Conservation (phyloP, 2,888 invertebrate species). For the Mythimna impura region DNA sequence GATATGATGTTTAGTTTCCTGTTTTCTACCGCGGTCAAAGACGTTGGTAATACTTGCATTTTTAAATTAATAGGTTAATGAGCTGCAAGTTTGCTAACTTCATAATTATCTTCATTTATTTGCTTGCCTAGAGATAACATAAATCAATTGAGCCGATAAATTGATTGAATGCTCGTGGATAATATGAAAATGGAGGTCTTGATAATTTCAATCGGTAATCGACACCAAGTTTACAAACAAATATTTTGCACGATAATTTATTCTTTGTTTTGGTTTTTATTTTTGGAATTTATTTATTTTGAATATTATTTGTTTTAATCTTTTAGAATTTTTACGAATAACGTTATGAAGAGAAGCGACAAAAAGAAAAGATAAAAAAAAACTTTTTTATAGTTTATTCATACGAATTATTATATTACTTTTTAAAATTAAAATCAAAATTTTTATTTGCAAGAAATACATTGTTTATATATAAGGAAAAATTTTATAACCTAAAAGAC, state of each 20-base stretch:
- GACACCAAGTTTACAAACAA: slow-evolving; percentile 35
- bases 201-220: slow-evolving; percentile 23
- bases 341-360: not conserved
- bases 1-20: not conserved
- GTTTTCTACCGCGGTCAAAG: not conserved
- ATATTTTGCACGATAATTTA: slow-evolving; percentile 2
- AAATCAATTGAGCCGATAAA: slow-evolving; percentile 34
- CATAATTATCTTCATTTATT: slow-evolving; percentile 5
- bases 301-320: not conserved
- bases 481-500: too few species aligned
- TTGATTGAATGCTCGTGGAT: not conserved
- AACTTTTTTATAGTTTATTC: not conserved
- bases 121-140: slow-evolving; percentile 18
- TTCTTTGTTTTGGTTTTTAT: not conserved
- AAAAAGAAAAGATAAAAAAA: not conserved
- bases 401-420: too few species aligned
- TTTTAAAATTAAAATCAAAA: too few species aligned
- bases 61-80: slow-evolving; percentile 29
- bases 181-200: slow-evolving; percentile 4
- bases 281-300: too few species aligned
- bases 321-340: not conserved
- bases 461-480: too few species aligned
- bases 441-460: too few species aligned
- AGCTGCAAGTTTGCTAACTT: slow-evolving; percentile 11
- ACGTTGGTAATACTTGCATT: too few species aligned